Evolutionary conservation across 2,113 vertebrate genomes (phyloP), one percentile per base, ranked within the genome.

Genomic region (Protomyctophum bolini): DNA sequence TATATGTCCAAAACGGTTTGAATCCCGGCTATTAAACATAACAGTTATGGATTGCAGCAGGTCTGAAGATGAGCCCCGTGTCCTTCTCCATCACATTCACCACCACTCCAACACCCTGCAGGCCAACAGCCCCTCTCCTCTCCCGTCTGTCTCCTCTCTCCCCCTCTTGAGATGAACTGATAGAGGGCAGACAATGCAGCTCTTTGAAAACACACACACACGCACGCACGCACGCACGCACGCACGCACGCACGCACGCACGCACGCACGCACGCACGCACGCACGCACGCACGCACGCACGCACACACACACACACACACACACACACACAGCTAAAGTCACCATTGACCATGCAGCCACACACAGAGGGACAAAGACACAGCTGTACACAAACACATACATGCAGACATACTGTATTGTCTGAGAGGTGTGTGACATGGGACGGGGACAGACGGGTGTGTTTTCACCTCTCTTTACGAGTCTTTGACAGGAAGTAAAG

Each of bases 401-500:
- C 10, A 54, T 29, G 14, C 29, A 56, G 6, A 8, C 11, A 15
- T 8, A 6, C 12, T 6, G 8, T 46, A 7, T 71, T 74, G 69
- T 84, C 54, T 58, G 4, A 74, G 59, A 63, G 29, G 68, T 70
- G 72, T 72, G 83, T 86, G 80, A 87, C 77, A 83, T 21, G 83
- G 52, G 60, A 68, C 68, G 64, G 58, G 65, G 74, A 60, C 65
- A 29, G 41, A 28, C 55, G 58, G 68, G 68, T 78, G 84, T 91
- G 89, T 90, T 91, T 87, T 91, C 78, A 83, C 84, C 79, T 78
- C 58, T 87, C 83, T 92, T 91, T 88, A 92, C 86, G 84, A 78
- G 83, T 62, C 63, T 71, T 59, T 81, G 76, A 77, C 86, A 91
- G 89, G 91, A 92, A 87, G 87, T 72, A 47, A 45, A 68, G 50